Conservation (phyloP, 2,888 invertebrate species). For the Caenorhabditis sp. region DNA sequence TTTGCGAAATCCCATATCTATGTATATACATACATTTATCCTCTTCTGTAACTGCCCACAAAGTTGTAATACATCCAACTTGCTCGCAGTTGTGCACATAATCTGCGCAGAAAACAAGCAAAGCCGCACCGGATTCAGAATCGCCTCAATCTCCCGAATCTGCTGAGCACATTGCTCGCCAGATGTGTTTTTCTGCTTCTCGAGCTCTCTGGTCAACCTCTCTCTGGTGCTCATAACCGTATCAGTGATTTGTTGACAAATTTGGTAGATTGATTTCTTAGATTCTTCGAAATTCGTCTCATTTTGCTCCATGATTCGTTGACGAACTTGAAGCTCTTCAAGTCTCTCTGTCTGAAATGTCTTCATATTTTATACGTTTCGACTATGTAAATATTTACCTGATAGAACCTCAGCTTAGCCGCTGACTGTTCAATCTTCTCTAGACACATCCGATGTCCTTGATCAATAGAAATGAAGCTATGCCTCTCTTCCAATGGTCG, state of each 20-base stretch:
- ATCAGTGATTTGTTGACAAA: slow-evolving; percentile 79
- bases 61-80: slow-evolving; percentile 79
- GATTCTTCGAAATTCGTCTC: slow-evolving; percentile 76
- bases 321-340: slow-evolving; percentile 78
- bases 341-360: slow-evolving; percentile 78
- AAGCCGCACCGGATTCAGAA: slow-evolving; percentile 75
- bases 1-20: too few relatives aligned
- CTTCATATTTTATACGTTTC: not conserved
- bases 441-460: slow-evolving; percentile 80
- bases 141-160: slow-evolving; percentile 42
- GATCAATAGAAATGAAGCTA: slow-evolving; percentile 81
- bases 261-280: slow-evolving; percentile 75
- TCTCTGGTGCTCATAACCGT: slow-evolving; percentile 77
- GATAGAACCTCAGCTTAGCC: slow-evolving; percentile 73
- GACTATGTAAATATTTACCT: slow-evolving; percentile 20
- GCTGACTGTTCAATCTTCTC: slow-evolving; percentile 80
- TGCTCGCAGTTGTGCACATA: slow-evolving; percentile 80
- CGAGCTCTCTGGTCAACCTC: slow-evolving; percentile 78
- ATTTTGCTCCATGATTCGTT: slow-evolving; percentile 79
- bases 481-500: slow-evolving; percentile 75
- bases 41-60: slow-evolving; percentile 55
- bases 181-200: slow-evolving; percentile 46
- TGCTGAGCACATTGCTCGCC: slow-evolving; percentile 51
- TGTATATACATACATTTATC: slow-evolving; percentile 50
- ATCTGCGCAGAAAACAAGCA: slow-evolving; percentile 80